A percentile compares a stretch with the other conserved stretches of the same genome.
Conservation (phyloP, 1,140 invertebrate species). For the Drosophila prosaltans region DNA sequence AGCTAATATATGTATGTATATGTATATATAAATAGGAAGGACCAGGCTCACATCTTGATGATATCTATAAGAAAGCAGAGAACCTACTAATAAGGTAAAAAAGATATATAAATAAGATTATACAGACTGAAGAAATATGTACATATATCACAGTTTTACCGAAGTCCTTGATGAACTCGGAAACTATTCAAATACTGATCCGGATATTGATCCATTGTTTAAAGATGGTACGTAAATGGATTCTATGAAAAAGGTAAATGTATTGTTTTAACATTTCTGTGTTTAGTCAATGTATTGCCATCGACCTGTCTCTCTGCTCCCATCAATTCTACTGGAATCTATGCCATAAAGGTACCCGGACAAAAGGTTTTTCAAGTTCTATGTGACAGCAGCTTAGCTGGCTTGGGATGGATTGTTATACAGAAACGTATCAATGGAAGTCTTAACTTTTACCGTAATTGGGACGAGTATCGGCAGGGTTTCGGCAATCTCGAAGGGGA, state of each 20-base stretch:
- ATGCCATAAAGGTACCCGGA: conserved; percentile 41
- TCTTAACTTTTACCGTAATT: conserved; percentile 86
- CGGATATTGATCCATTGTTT: not conserved
- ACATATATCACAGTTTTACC: not conserved
- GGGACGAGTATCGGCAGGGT: conserved; percentile 86
- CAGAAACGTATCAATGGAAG: conserved; percentile 86
- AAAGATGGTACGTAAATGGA: not conserved
- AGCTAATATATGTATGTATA: not conserved
- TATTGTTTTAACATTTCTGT: not conserved
- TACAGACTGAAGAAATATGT: no score
- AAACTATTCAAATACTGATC: not conserved
- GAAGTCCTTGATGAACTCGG: conserved; percentile 11
- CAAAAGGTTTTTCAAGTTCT: conserved; percentile 44
- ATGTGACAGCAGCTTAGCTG: conserved; percentile 54
- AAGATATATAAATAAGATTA: not conserved
- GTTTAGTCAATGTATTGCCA: conserved; percentile 1
- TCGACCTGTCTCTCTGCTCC: conserved; percentile 40
- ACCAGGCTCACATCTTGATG: not conserved
- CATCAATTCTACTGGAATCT: conserved; percentile 18
- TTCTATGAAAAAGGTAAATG: not conserved
- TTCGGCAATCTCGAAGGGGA: conserved; percentile 86
- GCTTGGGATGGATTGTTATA: conserved; percentile 86
- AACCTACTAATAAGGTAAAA: conserved; percentile 24
- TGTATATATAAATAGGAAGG: not conserved
- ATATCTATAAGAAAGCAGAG: conserved; percentile 30